Conservation (phyloP, 2,888 invertebrate genomes). For the Dasysyrphus tricinctus region DNA sequence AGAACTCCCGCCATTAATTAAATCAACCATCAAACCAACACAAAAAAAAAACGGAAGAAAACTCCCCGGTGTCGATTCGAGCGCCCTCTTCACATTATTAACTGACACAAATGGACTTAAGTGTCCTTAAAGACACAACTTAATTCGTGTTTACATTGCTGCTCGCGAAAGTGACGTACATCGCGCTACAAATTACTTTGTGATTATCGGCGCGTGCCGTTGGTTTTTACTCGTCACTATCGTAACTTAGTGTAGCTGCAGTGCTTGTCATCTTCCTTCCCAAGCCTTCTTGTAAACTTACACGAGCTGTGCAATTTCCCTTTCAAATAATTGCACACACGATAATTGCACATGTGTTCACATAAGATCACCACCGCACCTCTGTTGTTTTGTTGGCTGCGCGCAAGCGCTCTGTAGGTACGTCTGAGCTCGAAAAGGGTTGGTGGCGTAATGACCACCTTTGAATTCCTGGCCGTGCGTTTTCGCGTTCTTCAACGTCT, state of each 20-base stretch:
- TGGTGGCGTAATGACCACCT: slow-evolving; percentile 73
- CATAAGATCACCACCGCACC: slow-evolving; percentile 29
- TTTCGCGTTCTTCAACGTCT: slow-evolving; percentile 33
- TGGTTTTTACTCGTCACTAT: slow-evolving; percentile 11
- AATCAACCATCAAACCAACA: slow-evolving; percentile 40
- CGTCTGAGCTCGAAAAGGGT: slow-evolving; percentile 47
- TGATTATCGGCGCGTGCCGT: slow-evolving; percentile 72
- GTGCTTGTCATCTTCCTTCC: not conserved
- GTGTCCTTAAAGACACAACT: slow-evolving; percentile 70
- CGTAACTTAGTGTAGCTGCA: not conserved
- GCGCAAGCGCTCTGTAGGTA: slow-evolving; percentile 44
- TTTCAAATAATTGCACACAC: slow-evolving; percentile 62
- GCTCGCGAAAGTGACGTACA: slow-evolving; percentile 71
- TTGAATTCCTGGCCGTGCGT: slow-evolving; percentile 53
- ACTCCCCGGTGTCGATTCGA: slow-evolving; percentile 26
- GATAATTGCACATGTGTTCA: slow-evolving; percentile 70
- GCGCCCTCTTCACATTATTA: slow-evolving; percentile 45
- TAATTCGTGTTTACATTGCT: slow-evolving; percentile 74
- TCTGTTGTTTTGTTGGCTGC: slow-evolving; percentile 27
- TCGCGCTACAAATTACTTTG: slow-evolving; percentile 73
- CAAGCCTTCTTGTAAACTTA: slow-evolving; percentile 58
- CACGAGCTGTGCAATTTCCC: slow-evolving; percentile 62
- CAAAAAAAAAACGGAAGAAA: not conserved
- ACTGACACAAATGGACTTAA: slow-evolving; percentile 72
- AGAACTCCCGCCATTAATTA: slow-evolving; percentile 73